Base-by-base conservation (phyloP, 2,797 vertebrate genomes). In the Fistularia commersonii region DNA sequence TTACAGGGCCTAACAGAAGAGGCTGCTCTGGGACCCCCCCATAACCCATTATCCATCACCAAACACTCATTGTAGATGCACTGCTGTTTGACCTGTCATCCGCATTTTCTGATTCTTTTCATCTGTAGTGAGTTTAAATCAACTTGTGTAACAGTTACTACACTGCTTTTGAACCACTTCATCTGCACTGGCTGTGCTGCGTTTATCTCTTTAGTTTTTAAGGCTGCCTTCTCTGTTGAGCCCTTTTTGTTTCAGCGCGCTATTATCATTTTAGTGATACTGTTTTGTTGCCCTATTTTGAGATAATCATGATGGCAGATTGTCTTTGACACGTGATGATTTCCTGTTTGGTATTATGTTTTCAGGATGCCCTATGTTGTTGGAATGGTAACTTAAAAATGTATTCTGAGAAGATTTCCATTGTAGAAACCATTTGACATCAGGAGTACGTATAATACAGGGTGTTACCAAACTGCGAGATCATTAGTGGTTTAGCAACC, bases 1-100 rank as follows among this genome's bases (percentile, higher is more conserved):
- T 48, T 42, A 54, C 47, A 64, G 56, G 54, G 47, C 51, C 58
- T 47, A 69, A 71, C 48, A 65, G 44, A 76, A 80, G 84, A 91
- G 89, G 90, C 90, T 91, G 76, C 83, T 89, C 87, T 87, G 77
- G 81, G 81, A 85, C 72, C 38, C 51, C 49, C 49, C 73, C 89
- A 90, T 88, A 78, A 87, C 72, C 77, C 86, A 90, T 88, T 77
- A 85, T 67, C 76, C 84, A 88, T 87, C 72, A 77, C 72, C 66
- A 74, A 68, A 63, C 74, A n/a, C 60, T 69, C 71, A 74, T 69
- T 77, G 51, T 76, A 82, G 73, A 74, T 51, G 43, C 61, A 56
- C 61, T 1, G 44, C 69, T 80, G 40, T 72, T 69, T 69, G 64
- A 73, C 53, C 53, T 63, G 50, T 70, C 73, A 74, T 78, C 55